phyloP scores from a whole-genome alignment of 2,888 invertebrate species.

The Agrilus cyanescens region DNA sequence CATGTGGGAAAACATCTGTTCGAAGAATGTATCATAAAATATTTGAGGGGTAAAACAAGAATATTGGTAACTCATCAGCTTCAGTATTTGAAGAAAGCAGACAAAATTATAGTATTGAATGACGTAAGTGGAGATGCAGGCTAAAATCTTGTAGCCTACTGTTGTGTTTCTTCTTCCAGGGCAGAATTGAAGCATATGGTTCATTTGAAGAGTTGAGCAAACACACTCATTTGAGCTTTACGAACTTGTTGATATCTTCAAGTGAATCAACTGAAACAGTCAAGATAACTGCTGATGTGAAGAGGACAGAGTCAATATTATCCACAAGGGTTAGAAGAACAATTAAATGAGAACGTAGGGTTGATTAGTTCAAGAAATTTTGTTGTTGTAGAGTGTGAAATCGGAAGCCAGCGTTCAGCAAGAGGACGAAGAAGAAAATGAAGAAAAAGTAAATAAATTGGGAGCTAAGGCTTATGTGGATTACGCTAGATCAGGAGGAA shows the following conservation, averaged over 20 bases:
- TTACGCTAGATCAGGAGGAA: slow-evolving; percentile 16
- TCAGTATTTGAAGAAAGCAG: slow-evolving; percentile 47
- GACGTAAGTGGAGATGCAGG: slow-evolving; percentile 39
- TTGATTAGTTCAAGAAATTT: slow-evolving; percentile 1
- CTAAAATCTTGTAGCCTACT: too few relatives aligned
- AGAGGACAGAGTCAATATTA: slow-evolving; percentile 15
- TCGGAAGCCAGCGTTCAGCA: slow-evolving; percentile 10
- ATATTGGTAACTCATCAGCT: slow-evolving; percentile 62
- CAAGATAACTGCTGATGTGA: slow-evolving; percentile 3
- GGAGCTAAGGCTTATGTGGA: slow-evolving; percentile 10
- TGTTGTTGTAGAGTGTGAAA: slow-evolving; percentile 15
- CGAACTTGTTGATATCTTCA: slow-evolving; percentile 32
- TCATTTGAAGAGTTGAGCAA: slow-evolving; percentile 44
- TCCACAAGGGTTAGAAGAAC: slow-evolving; percentile 9
- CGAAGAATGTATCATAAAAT: slow-evolving; percentile 53
- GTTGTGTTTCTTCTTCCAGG: slow-evolving; percentile 30
- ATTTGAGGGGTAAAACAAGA: slow-evolving; percentile 45
- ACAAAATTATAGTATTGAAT: slow-evolving; percentile 42
- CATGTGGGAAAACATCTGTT: slow-evolving; percentile 65
- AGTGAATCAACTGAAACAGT: slow-evolving; percentile 17
- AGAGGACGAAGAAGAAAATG: slow-evolving; percentile 18
- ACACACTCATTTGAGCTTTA: slow-evolving; percentile 47
- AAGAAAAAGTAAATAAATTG: slow-evolving; percentile 14
- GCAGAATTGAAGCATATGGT: slow-evolving; percentile 45
- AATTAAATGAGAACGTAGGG: background rate